phyloP scores from a whole-genome alignment of 2,888 invertebrate genomes.

The Drosophila niveifrons region DNA sequence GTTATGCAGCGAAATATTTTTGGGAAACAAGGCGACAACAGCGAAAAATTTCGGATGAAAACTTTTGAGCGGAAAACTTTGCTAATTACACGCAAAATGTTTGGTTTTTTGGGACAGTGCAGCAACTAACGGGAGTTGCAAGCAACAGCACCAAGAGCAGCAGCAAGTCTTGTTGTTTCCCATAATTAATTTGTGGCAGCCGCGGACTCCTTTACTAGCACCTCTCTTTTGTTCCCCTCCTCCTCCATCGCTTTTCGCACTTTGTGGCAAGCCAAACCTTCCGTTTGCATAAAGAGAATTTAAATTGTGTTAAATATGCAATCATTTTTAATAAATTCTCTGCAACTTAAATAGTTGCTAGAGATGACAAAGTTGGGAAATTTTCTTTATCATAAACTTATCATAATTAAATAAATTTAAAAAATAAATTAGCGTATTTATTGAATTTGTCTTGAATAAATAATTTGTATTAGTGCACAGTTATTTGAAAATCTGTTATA shows the following conservation, averaged over 20 bases:
- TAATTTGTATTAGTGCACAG: too few species aligned
- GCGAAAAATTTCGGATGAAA: slow-evolving; percentile 57
- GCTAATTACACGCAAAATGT: slow-evolving; percentile 77
- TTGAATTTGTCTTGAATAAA: neutral
- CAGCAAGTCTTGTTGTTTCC: slow-evolving; percentile 56
- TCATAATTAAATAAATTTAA: too few species aligned
- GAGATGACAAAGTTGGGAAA: too few species aligned
- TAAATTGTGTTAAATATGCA: neutral
- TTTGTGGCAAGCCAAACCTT: slow-evolving; percentile 1
- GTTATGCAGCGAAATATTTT: slow-evolving; percentile 66
- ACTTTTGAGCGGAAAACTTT: slow-evolving; percentile 76
- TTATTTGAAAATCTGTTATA: too few species aligned
- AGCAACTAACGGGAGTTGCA: slow-evolving; percentile 25
- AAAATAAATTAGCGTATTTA: too few species aligned
- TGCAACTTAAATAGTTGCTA: neutral
- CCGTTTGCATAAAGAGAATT: neutral
- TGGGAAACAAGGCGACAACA: slow-evolving; percentile 56
- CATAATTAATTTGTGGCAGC: slow-evolving; percentile 68
- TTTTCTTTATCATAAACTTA: too few species aligned
- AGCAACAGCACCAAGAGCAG: slow-evolving; percentile 28
- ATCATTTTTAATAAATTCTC: neutral
- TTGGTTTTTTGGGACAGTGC: slow-evolving; percentile 46
- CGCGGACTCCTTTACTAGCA: slow-evolving; percentile 8
- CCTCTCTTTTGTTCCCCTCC: neutral
- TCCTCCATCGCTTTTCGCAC: neutral